Percentiles rank a stretch among this genome's conserved stretches.
Evolutionary conservation across 2,888 invertebrate genomes (phyloP).

Genomic region (Heliconius sara): DNA sequence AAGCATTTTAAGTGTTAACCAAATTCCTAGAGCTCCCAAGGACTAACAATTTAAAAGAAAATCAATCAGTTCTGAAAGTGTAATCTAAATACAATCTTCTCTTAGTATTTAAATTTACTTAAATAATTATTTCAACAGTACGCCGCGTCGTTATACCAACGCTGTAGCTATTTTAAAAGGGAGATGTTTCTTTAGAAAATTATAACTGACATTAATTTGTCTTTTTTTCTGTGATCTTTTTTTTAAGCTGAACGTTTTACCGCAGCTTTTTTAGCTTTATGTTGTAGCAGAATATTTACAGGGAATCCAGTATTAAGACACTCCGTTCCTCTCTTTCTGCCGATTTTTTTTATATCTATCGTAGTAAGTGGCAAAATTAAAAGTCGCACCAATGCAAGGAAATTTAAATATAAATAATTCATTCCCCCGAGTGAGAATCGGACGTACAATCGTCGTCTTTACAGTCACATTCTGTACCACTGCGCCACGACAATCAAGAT

Average conservation of each 20-base stretch:
- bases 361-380: too few relatives aligned
- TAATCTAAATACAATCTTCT: slow-evolving; percentile 1
- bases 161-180: not conserved
- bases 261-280: too few relatives aligned
- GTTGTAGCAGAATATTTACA: too few relatives aligned
- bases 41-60: slow-evolving; percentile 12
- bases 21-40: not conserved
- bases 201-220: too few relatives aligned
- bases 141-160: not conserved
- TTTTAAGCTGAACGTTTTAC: too few relatives aligned
- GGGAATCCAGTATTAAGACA: too few relatives aligned
- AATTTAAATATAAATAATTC: not conserved
- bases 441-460: not conserved
- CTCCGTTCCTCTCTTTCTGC: too few relatives aligned
- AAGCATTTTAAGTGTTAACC: not conserved
- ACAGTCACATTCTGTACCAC: not conserved
- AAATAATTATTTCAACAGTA: not conserved
- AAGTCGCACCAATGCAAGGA: too few relatives aligned
- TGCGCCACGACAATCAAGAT: not conserved
- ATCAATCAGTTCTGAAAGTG: slow-evolving; percentile 4
- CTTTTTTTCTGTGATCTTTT: too few relatives aligned
- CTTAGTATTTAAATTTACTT: not conserved
- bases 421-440: not conserved
- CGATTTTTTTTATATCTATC: too few relatives aligned
- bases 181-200: not conserved